Conservation (phyloP, 2,888 invertebrate species). For the Drosophila demipolita region DNA sequence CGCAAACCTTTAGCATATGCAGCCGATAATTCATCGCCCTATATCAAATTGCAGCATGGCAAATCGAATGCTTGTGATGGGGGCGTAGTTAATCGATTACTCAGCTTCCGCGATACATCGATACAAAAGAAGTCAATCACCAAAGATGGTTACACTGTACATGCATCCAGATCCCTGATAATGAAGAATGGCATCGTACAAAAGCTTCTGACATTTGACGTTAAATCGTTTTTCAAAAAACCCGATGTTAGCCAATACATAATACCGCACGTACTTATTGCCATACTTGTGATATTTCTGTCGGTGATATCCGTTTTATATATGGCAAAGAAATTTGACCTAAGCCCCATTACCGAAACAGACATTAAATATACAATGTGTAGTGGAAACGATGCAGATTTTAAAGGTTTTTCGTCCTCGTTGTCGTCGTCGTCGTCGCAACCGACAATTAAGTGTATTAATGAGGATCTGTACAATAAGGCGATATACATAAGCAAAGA, state of each 20-base stretch:
- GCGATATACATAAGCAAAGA: slow-evolving; percentile 88
- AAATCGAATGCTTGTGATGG: slow-evolving; percentile 59
- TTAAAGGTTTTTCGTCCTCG: background rate
- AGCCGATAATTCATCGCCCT: slow-evolving; percentile 52
- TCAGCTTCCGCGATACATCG: slow-evolving; percentile 75
- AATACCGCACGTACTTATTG: slow-evolving; percentile 88
- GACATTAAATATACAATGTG: slow-evolving; percentile 87
- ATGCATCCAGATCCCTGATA: slow-evolving; percentile 34
- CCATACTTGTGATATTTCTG: slow-evolving; percentile 88
- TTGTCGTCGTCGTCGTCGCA: background rate
- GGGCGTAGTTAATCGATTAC: slow-evolving; percentile 72
- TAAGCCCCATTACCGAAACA: slow-evolving; percentile 82
- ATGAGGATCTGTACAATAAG: slow-evolving; percentile 87
- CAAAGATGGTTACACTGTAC: slow-evolving; percentile 45
- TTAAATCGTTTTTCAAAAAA: slow-evolving; percentile 54
- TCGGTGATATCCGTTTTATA: slow-evolving; percentile 89
- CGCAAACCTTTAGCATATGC: slow-evolving; percentile 53
- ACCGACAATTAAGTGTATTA: slow-evolving; percentile 87
- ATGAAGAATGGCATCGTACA: slow-evolving; percentile 50
- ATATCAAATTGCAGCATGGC: slow-evolving; percentile 42
- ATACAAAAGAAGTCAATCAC: slow-evolving; percentile 62
- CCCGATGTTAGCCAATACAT: slow-evolving; percentile 83
- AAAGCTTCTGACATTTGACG: slow-evolving; percentile 45
- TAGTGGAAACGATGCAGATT: slow-evolving; percentile 76
- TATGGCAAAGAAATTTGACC: slow-evolving; percentile 86